Evolutionary conservation across 2,888 invertebrate species (phyloP).

Genomic region (Drosophila borborema): DNA sequence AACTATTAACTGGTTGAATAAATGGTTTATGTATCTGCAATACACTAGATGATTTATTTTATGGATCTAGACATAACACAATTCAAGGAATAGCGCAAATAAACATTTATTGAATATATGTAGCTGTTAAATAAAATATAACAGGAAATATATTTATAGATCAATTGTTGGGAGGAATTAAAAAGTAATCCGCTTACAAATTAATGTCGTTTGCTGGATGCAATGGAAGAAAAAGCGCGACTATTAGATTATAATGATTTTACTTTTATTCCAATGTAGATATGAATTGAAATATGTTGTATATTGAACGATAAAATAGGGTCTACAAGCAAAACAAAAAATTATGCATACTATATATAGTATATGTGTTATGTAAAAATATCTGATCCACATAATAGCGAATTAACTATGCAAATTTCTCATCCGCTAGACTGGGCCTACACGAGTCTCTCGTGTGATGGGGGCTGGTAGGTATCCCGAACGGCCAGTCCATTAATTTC

Average conservation of each 20-base stretch:
- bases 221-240: background rate
- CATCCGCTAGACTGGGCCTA: conserved; percentile 21
- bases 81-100: no score
- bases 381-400: conserved; percentile 38
- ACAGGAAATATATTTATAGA: background rate
- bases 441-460: background rate
- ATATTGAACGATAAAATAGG: conserved; percentile 47
- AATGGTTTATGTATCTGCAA: no score
- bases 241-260: conserved; percentile 12
- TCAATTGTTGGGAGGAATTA: background rate
- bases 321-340: conserved; percentile 59
- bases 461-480: background rate
- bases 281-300: conserved; percentile 35
- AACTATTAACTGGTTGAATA: no score
- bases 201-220: background rate
- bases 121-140: background rate
- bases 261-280: conserved; percentile 39
- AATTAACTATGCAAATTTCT: conserved; percentile 45
- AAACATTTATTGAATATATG: background rate
- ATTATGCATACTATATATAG: conserved; percentile 35
- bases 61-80: no score
- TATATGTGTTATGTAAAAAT: conserved; percentile 50
- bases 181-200: background rate
- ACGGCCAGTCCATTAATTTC: conserved; percentile 17
- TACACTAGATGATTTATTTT: no score